phyloP scores from a whole-genome alignment of 2,113 vertebrate genomes.

The Atlantisia rogersi region DNA sequence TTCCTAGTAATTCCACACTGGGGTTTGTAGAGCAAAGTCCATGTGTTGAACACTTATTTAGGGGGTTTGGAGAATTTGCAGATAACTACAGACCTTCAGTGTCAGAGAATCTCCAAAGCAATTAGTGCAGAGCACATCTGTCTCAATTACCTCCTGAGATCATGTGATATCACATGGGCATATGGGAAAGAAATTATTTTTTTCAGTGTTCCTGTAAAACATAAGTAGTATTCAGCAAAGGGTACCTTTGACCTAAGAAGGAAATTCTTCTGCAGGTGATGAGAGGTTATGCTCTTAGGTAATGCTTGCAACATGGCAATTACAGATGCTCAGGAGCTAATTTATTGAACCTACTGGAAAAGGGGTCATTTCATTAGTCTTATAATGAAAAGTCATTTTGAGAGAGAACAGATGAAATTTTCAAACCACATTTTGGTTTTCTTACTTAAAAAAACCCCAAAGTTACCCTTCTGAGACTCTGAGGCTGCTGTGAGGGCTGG shows the following conservation, averaged over 20 bases:
- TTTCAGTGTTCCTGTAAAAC: background rate
- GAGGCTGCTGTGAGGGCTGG: background rate
- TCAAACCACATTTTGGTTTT: background rate
- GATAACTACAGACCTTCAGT: constrained; percentile 24
- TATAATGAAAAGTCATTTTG: background rate
- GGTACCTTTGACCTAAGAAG: background rate
- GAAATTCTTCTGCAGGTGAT: background rate
- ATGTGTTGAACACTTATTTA: constrained; percentile 20
- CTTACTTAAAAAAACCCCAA: background rate
- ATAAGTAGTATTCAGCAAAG: background rate
- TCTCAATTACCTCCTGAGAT: constrained; percentile 31
- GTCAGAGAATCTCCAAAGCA: constrained; percentile 47
- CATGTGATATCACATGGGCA: background rate
- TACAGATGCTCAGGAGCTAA: background rate
- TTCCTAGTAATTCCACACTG: background rate
- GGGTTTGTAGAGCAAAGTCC: background rate
- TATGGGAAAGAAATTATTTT: background rate
- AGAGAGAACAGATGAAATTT: background rate
- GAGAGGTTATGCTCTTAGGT: constrained; percentile 25
- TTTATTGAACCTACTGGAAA: background rate
- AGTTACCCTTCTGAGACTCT: background rate
- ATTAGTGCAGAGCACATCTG: constrained; percentile 36
- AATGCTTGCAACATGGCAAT: background rate
- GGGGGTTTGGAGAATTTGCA: background rate
- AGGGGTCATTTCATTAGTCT: background rate